Base-by-base conservation (phyloP, 2,113 vertebrate species). In the Catharus minimus region DNA sequence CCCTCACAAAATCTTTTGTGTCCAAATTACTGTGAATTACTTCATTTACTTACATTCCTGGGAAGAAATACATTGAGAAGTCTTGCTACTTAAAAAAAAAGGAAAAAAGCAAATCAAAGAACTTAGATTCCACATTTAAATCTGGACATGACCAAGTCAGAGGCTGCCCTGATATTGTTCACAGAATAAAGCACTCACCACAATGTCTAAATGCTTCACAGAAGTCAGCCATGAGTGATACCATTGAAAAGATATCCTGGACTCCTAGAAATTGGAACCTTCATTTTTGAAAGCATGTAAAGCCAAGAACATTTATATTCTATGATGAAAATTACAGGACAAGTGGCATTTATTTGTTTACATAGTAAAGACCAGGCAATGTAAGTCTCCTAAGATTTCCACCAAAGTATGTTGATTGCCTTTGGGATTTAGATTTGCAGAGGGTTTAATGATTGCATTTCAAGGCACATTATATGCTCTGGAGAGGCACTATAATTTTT, bases 301-400 rank as follows among this genome's bases (percentile, higher is more conserved):
- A 91, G 57, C 27, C 8, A 3, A 93, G 65, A 23, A 46, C 5
- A 77, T 82, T 72, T 84, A 47, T 50, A 91, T 49, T 22, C 56
- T 53, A 36, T 74, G 82, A 79, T 84, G 68, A 92, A 88, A 94
- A 90, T 84, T 95, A 92, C 80, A 91, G 80, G 86, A 65, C 50
- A 89, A 94, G 41, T 60, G 81, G 77, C 60, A 88, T 93, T 90
- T 90, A 60, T 93, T 80, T 95, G 66, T 86, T 93, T 92, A 68
- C 21, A 49, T 4, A 92, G 76, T 55, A 15, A 93, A 90, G 71
- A 91, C 50, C 56, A 88, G 67, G 68, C 77, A 94, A 91, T 7
- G 11, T 44, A 24, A 44, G 55, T 88, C 55, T 91, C 91, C 60
- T 90, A 93, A 91, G 76, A 90, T 74, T 93, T 89, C 60, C 38